Evolutionary conservation across 2,113 vertebrate genomes (phyloP).

Genomic region (Pithys albifrons): DNA sequence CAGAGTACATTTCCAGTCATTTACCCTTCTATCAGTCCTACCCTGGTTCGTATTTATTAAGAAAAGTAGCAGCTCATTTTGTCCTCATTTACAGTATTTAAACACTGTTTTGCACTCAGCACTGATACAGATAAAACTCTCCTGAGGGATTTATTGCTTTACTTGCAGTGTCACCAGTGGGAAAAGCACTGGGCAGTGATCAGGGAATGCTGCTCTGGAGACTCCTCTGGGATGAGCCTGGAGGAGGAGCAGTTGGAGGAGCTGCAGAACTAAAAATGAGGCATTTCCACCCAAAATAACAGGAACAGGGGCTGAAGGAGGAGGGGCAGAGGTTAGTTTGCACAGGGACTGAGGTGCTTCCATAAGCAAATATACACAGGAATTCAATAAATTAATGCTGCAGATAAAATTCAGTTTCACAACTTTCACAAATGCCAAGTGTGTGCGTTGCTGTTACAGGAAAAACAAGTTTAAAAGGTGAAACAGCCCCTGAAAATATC

Average conservation of each 20-base stretch:
- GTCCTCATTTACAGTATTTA: not conserved
- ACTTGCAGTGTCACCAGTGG: not conserved
- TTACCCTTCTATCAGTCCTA: not conserved
- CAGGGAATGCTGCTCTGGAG: not conserved
- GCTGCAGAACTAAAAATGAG: not conserved
- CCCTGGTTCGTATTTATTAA: not conserved
- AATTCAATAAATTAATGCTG: conserved; percentile 32
- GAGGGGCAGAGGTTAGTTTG: not conserved
- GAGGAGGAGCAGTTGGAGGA: not conserved
- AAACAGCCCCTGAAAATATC: not conserved
- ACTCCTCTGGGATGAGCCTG: not conserved
- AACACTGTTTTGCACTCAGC: not conserved
- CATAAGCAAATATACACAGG: not conserved
- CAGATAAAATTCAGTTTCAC: not conserved
- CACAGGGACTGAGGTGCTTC: not conserved
- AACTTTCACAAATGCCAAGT: not conserved
- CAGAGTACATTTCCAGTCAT: not conserved
- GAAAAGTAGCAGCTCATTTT: not conserved
- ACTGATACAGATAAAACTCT: not conserved
- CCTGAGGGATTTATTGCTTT: not conserved
- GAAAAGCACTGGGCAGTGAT: not conserved
- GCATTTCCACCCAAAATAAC: not conserved
- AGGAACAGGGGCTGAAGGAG: not conserved
- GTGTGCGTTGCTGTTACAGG: not conserved
- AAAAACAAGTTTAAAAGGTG: not conserved